These are phyloP conservation scores for Hydropsyche tenuis DNA, from an alignment of 1,140 invertebrate genomes.

Conservation along the genomic window DNA sequence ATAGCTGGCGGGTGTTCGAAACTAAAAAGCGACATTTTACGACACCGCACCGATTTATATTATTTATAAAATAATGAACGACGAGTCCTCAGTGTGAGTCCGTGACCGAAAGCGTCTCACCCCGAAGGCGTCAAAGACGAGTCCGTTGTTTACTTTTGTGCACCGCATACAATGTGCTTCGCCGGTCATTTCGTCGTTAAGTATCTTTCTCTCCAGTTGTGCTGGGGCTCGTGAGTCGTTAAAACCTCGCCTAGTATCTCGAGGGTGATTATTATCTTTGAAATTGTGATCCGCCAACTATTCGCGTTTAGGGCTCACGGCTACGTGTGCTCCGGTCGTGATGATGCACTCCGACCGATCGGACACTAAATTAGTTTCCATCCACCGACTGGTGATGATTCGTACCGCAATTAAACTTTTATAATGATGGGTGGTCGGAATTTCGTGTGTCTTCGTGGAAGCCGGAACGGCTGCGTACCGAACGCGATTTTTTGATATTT, in stretches of 20 bases:
- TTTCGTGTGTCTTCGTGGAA: constrained; percentile 21
- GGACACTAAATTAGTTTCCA: neutral
- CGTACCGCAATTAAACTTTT: constrained; percentile 23
- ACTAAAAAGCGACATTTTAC: too few species aligned
- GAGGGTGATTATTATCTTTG: constrained; percentile 28
- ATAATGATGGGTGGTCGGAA: neutral
- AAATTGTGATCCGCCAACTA: constrained; percentile 31
- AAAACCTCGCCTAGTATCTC: constrained; percentile 5
- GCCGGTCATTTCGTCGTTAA: constrained; percentile 11
- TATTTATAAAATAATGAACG: too few species aligned
- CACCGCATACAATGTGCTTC: neutral
- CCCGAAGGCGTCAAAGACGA: too few species aligned
- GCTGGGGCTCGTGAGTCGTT: constrained; percentile 25
- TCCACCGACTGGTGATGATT: neutral
- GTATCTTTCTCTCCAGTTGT: neutral
- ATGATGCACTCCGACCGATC: neutral
- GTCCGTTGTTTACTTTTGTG: too few species aligned
- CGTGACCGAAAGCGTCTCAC: too few species aligned
- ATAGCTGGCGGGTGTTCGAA: too few species aligned
- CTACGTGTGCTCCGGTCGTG: constrained; percentile 1
- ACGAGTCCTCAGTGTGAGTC: too few species aligned
- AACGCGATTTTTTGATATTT: too few species aligned
- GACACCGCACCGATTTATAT: too few species aligned
- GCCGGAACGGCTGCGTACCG: constrained; percentile 14
- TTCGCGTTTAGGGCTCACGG: constrained; percentile 10